Evolutionary conservation across 2,797 vertebrate species (phyloP).

Genomic region (Molossus molossus): DNA sequence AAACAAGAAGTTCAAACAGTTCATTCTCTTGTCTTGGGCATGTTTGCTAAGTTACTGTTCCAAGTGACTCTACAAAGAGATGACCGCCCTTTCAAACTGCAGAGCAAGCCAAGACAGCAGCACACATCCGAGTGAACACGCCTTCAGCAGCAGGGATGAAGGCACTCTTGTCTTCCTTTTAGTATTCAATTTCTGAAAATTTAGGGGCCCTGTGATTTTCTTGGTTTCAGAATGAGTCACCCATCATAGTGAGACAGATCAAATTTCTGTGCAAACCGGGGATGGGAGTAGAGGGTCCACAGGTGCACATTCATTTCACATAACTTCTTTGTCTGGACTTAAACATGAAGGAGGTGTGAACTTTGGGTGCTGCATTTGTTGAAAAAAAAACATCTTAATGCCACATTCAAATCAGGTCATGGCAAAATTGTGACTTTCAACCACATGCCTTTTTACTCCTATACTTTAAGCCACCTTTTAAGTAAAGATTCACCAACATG

Average conservation of each 20-base stretch:
- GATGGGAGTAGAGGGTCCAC: neutral
- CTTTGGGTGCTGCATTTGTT: conserved; percentile 44
- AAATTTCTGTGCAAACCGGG: conserved; percentile 39
- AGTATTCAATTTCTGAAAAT: conserved; percentile 49
- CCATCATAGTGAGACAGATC: neutral
- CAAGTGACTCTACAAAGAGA: conserved; percentile 49
- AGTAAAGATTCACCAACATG: neutral
- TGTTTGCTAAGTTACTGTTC: conserved; percentile 54
- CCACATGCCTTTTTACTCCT: neutral
- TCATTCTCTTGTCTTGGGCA: neutral
- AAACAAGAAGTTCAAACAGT: neutral
- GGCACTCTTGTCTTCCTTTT: conserved; percentile 31
- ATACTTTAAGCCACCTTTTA: neutral
- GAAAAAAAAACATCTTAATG: conserved; percentile 30
- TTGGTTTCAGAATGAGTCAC: conserved; percentile 70
- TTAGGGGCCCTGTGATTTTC: conserved; percentile 67
- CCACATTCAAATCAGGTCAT: conserved; percentile 69
- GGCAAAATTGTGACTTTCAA: conserved; percentile 45
- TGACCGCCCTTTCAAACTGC: neutral
- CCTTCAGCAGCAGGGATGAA: neutral
- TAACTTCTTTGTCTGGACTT: conserved; percentile 61
- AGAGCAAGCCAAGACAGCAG: neutral
- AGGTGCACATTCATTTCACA: conserved; percentile 63
- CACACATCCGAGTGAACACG: neutral
- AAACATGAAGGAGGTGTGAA: conserved; percentile 73